Evolutionary conservation across 2,888 invertebrate genomes (phyloP), one percentile per base, ranked within the genome.

Genomic region (Drosophila setosimentum): DNA sequence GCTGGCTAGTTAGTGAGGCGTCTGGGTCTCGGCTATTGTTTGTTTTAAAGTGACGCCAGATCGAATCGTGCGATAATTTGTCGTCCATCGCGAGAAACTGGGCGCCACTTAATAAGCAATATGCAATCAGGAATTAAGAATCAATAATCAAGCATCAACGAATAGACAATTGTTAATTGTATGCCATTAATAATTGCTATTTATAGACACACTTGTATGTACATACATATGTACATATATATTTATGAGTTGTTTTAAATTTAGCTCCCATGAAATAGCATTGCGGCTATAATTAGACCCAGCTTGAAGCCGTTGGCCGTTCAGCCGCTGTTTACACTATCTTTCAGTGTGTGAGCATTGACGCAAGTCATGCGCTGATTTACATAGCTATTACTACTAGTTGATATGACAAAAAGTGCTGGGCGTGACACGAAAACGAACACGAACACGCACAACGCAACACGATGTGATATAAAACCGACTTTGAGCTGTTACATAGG

Each of bases 101-200:
- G 89, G 90, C 86, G 86, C 86, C 90, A 87, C 84, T 90, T 87
- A 87, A 90, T 80, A 77, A 62, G 70, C 75, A 83, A 76, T 82
- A 72, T 50, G 48, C 55, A 49, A 67, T 65, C 66, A 42, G 30
- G 27, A 33, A 66, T 53, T 40, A 37, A 53, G 24, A 33, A 33
- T 59, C 55, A 61, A 51, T 24, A 63, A 66, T 68, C 68, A 64
- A 70, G 69, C 70, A 68, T 55, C 77, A 67, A 48, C 70, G 74
- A 76, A 84, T 85, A 76, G 72, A 82, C 63, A 73, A 77, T 82
- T 80, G 74, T 85, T 72, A 85, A 88, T 75, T 75, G 68, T 72
- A 74, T 72, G 65, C 71, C 66, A 79, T 87, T 88, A 78, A 74
- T 88, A 86, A 78, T 78, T 58, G 50, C 65, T 88, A 88, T 86